Conservation (phyloP, 2,888 invertebrate genomes). For the Brenthis hecate region DNA sequence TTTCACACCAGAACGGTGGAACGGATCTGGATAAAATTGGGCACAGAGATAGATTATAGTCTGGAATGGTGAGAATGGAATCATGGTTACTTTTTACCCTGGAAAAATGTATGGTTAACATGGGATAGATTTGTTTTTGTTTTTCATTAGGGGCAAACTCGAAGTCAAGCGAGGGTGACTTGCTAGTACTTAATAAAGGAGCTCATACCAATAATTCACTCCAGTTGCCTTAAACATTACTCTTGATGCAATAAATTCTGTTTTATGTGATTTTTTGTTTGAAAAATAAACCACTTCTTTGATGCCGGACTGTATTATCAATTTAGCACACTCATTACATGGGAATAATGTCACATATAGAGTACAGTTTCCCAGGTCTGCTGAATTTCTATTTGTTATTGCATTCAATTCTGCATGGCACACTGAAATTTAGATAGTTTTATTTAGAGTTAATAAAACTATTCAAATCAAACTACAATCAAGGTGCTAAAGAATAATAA, state of each 20-base stretch:
- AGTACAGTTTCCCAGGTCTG: slow-evolving; percentile 88
- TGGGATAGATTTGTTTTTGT: too few relatives aligned
- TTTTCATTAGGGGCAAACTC: too few relatives aligned
- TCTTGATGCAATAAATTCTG: slow-evolving; percentile 88
- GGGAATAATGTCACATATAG: slow-evolving; percentile 97
- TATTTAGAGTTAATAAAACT: background rate
- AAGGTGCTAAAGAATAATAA: too few relatives aligned
- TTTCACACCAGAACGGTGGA: too few relatives aligned
- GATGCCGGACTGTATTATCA: slow-evolving; percentile 97
- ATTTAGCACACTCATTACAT: slow-evolving; percentile 98
- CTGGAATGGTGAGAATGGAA: too few relatives aligned
- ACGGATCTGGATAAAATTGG: too few relatives aligned
- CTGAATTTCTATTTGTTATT: slow-evolving; percentile 93
- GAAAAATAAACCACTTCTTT: slow-evolving; percentile 89
- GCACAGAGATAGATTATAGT: too few relatives aligned
- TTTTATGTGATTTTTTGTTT: slow-evolving; percentile 89
- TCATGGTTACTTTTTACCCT: too few relatives aligned
- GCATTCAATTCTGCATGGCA: slow-evolving; percentile 99
- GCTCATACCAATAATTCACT: slow-evolving; percentile 84
- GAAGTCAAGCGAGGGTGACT: too few relatives aligned
- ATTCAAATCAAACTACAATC: background rate
- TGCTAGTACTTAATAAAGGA: background rate
- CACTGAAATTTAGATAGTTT: slow-evolving; percentile 82
- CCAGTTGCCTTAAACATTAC: slow-evolving; percentile 90
- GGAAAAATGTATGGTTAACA: too few relatives aligned